Conservation (phyloP, 2,888 invertebrate genomes). For the Anthophora plumipes region DNA sequence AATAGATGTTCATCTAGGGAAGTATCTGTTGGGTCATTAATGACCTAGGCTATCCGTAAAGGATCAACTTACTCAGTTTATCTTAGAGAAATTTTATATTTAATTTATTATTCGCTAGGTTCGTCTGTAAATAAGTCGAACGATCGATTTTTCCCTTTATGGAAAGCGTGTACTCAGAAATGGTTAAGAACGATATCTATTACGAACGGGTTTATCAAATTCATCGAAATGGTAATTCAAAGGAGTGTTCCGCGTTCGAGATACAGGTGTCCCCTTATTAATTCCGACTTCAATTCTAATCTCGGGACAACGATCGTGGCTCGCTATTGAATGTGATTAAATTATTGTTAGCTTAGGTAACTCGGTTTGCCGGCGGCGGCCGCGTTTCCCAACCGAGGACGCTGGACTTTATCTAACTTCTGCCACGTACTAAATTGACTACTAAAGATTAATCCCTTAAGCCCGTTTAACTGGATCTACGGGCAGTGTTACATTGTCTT, state of each 20-base stretch:
- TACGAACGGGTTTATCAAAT: slow-evolving; percentile 3
- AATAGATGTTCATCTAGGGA: too few species aligned
- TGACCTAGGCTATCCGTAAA: too few species aligned
- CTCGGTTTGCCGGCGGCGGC: slow-evolving; percentile 43
- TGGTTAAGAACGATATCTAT: neutral
- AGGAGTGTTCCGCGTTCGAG: slow-evolving; percentile 8
- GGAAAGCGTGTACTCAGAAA: too few species aligned
- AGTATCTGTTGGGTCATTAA: too few species aligned
- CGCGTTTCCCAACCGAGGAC: slow-evolving; percentile 29
- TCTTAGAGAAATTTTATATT: too few species aligned
- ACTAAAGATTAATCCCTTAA: slow-evolving; percentile 68
- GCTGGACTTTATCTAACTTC: slow-evolving; percentile 70
- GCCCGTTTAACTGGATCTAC: slow-evolving; percentile 58
- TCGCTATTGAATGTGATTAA: slow-evolving; percentile 66
- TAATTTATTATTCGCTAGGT: too few species aligned
- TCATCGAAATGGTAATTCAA: slow-evolving; percentile 32
- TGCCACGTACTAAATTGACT: slow-evolving; percentile 65
- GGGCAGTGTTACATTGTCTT: slow-evolving; percentile 54
- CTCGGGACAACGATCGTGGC: slow-evolving; percentile 44
- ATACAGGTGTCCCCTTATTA: slow-evolving; percentile 24
- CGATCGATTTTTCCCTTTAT: too few species aligned
- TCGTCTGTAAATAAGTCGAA: too few species aligned
- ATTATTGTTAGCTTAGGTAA: slow-evolving; percentile 65
- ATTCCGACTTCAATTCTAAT: slow-evolving; percentile 32
- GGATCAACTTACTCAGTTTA: too few species aligned